These are phyloP conservation scores for Stegana nigrithorax DNA, from an alignment of 2,888 invertebrate genomes.

Conservation along the genomic window DNA sequence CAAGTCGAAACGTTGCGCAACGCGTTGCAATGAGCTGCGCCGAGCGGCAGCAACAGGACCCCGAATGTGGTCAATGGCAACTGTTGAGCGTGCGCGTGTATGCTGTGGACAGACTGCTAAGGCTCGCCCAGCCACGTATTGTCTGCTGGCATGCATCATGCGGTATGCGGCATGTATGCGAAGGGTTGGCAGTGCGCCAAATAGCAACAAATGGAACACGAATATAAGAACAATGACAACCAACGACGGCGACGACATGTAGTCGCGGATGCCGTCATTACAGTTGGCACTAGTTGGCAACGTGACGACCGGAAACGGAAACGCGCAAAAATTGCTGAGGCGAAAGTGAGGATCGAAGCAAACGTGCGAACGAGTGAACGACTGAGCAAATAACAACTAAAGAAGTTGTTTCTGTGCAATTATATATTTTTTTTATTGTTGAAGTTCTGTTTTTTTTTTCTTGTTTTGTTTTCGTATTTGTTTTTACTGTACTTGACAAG, in stretches of 20 bases:
- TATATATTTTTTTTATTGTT: not conserved
- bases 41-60: constrained; percentile 31
- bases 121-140: too few species aligned
- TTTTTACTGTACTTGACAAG: constrained; percentile 39
- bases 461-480: not conserved
- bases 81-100: constrained; percentile 52
- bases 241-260: too few species aligned
- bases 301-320: constrained; percentile 44
- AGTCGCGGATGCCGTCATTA: too few species aligned
- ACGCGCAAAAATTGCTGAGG: constrained; percentile 39
- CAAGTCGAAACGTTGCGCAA: constrained; percentile 2
- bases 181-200: not conserved
- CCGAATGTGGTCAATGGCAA: constrained; percentile 58
- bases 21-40: not conserved
- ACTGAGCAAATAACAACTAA: too few species aligned
- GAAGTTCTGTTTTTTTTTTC: not conserved
- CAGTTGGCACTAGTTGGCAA: not conserved
- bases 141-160: constrained; percentile 46
- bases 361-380: too few species aligned
- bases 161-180: constrained; percentile 22
- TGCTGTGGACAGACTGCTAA: too few species aligned
- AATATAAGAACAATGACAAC: too few species aligned
- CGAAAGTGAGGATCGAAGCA: not conserved
- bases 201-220: constrained; percentile 1
- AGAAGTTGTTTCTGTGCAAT: too few species aligned